Evolutionary conservation across 2,113 vertebrate genomes (phyloP).

Genomic region (Ammodytes marinus): DNA sequence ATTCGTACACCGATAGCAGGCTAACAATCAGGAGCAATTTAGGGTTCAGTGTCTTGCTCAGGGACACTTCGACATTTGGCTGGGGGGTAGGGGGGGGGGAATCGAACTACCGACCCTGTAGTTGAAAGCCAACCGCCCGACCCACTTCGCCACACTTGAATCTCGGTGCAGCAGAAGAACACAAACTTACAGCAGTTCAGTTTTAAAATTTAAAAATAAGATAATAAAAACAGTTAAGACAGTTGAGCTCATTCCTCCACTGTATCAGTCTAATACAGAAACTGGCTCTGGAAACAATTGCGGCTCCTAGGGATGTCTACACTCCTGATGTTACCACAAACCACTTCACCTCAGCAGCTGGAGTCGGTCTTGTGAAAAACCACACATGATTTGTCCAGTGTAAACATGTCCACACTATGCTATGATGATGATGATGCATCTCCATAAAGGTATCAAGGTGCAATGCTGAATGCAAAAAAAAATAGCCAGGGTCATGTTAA

Average conservation of each 20-base stretch:
- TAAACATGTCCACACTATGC: slow-evolving; percentile 13
- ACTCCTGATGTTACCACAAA: slow-evolving; percentile 40
- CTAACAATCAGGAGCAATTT: no score
- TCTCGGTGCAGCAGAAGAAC: background rate
- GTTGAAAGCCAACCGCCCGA: background rate
- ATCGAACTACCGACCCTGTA: no score
- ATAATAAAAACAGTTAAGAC: background rate
- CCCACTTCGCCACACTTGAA: no score
- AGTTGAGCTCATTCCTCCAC: slow-evolving; percentile 17
- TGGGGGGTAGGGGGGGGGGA: no score
- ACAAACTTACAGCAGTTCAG: background rate
- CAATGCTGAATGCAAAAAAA: background rate
- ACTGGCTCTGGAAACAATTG: slow-evolving; percentile 4
- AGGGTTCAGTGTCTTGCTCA: no score
- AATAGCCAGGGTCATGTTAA: background rate
- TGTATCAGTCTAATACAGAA: background rate
- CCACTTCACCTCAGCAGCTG: slow-evolving; percentile 35
- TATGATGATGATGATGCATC: background rate
- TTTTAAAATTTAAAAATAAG: no score
- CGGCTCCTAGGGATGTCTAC: background rate
- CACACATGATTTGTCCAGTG: slow-evolving; percentile 17
- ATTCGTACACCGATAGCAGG: no score
- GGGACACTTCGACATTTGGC: no score
- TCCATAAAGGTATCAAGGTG: background rate
- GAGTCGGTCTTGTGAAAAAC: slow-evolving; percentile 29